A percentile compares a stretch with the other conserved stretches of the same genome.
phyloP scores from a whole-genome alignment of 2,113 vertebrate species.

The Cebus imitator region DNA sequence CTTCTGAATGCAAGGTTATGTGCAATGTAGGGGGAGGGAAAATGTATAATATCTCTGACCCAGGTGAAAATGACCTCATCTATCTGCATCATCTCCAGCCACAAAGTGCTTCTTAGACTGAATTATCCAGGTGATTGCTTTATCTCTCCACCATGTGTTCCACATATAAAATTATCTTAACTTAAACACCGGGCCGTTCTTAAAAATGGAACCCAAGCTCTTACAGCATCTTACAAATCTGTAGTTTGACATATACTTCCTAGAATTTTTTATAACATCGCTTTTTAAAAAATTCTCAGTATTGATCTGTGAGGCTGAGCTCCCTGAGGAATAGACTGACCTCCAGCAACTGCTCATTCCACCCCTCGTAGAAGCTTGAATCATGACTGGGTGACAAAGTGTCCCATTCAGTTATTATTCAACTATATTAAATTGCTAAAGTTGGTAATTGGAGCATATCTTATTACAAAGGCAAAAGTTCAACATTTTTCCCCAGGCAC shows the following conservation, averaged over 20 bases:
- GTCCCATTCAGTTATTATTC: conserved; percentile 70
- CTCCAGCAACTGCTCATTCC: background rate
- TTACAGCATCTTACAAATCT: conserved; percentile 18
- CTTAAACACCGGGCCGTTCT: background rate
- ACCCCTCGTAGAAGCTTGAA: conserved; percentile 56
- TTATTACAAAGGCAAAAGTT: conserved; percentile 77
- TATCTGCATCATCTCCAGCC: conserved; percentile 15
- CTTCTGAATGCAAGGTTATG: background rate
- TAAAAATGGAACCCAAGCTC: background rate
- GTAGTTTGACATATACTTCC: conserved; percentile 27
- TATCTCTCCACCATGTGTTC: background rate
- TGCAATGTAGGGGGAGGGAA: background rate
- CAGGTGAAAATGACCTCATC: conserved; percentile 21
- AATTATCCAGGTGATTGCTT: conserved; percentile 4
- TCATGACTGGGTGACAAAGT: conserved; percentile 68
- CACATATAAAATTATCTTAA: background rate
- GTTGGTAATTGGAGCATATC: conserved; percentile 58
- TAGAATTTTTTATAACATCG: background rate
- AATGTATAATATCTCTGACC: background rate
- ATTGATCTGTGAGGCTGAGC: background rate
- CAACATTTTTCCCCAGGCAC: conserved; percentile 60
- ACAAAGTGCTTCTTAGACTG: background rate
- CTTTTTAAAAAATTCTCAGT: conserved; percentile 35
- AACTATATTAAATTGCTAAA: conserved; percentile 72
- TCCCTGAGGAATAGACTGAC: conserved; percentile 29